These are phyloP conservation scores for Tachyglossus aculeatus DNA, from an alignment of 2,797 vertebrate genomes.

Conservation along the genomic window DNA sequence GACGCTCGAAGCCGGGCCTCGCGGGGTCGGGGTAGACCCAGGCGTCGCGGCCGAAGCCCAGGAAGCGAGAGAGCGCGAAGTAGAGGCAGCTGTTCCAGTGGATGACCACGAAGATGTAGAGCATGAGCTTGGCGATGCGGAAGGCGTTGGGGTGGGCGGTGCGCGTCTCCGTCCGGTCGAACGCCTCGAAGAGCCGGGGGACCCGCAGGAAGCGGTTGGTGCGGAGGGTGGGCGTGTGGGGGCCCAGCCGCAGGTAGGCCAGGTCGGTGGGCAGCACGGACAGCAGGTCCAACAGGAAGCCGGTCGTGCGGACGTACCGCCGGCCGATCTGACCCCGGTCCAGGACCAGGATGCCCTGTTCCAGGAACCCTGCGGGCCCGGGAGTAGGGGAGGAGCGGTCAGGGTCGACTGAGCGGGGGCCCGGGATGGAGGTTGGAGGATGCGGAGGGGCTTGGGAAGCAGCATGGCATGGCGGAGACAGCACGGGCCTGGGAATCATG, in stretches of 20 bases:
- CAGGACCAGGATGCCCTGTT: conserved; percentile 88
- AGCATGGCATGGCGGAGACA: too few species aligned
- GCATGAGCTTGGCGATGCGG: conserved; percentile 87
- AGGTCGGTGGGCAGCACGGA: conserved; percentile 87
- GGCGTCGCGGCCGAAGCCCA: conserved; percentile 83
- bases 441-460: background rate
- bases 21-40: conserved; percentile 91
- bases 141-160: conserved; percentile 87
- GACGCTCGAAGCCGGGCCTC: conserved; percentile 65
- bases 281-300: conserved; percentile 79
- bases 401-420: background rate
- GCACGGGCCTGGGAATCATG: too few species aligned
- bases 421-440: background rate
- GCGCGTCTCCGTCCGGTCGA: conserved; percentile 87
- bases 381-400: background rate
- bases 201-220: conserved; percentile 86
- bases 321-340: conserved; percentile 69
- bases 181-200: conserved; percentile 81
- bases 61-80: conserved; percentile 82
- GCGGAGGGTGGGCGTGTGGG: conserved; percentile 74
- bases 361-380: conserved; percentile 80
- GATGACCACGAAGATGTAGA: conserved; percentile 87
- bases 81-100: conserved; percentile 94
- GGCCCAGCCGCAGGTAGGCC: conserved; percentile 78
- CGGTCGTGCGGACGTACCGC: conserved; percentile 77